Base-by-base conservation (phyloP, 2,888 invertebrate genomes). In the Lithodes maja region DNA sequence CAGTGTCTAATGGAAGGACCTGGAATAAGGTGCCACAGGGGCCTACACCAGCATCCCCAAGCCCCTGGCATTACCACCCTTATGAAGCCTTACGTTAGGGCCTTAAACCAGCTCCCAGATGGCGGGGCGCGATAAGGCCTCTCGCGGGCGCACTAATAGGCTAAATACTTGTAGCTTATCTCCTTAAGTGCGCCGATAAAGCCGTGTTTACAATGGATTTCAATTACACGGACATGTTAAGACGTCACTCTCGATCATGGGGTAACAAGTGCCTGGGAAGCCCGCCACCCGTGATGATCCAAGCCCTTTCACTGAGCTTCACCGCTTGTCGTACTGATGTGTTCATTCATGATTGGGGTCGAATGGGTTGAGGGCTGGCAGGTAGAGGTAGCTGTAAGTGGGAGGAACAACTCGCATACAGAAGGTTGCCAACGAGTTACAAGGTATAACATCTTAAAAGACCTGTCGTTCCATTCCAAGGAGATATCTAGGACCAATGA, bases 121-220 rank as follows among this genome's bases (percentile, higher is more conserved):
- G 79, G 53, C 78, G 85, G 54, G 52, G 17, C 69, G 82, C 71
- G 86, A 86, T 86, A 86, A 86, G 33, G 50, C 12, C 86, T 81
- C 86, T 86, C 68, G 86, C 81, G 86, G 81, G 86, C 75, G 86
- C 83, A 86, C 83, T 89, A 89, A 89, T 83, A 86, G 86, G 82
- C 89, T 86, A 86, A 89, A 86, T 86, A 86, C 85, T 81, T 89
- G 77, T 82, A 82, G 82, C 89, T 89, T 89, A 89, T 89, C 89
- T 89, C 82, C 83, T 89, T 89, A 86, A 85, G 33, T 89, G 82
- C 83, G 86, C 82, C 81, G 89, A 89, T 89, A 89, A 89, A 83
- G 85, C 77, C 89, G 69, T 89, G 89, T 89, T 89, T 89, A 89
- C 85, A 89, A 89, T 89, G 85, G 86, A 85, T 89, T 89, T 89